Percentiles rank a stretch among this genome's conserved stretches.
These are phyloP conservation scores for Drosophila arawakana DNA, from an alignment of 1,140 invertebrate genomes.

Conservation along the genomic window DNA sequence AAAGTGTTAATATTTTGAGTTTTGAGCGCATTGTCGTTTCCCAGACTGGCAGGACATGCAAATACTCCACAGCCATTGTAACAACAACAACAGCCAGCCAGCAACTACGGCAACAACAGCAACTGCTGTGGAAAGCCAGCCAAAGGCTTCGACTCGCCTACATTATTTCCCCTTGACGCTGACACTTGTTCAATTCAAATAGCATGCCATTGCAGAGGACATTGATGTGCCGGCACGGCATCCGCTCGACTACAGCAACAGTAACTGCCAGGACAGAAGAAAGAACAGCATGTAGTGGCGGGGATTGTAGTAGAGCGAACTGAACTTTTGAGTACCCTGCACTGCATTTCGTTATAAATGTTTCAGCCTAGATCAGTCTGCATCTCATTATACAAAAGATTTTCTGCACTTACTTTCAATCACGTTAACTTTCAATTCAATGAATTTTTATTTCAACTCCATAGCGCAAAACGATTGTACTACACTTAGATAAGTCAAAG, in stretches of 20 bases:
- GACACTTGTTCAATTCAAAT: conserved; percentile 82
- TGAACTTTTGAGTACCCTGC: neutral
- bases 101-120: conserved; percentile 10
- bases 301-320: too few relatives aligned
- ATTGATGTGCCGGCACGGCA: conserved; percentile 78
- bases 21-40: conserved; percentile 65
- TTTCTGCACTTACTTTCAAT: too few relatives aligned
- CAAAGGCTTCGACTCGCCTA: conserved; percentile 41
- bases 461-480: neutral
- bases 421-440: too few relatives aligned
- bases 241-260: conserved; percentile 37
- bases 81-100: conserved; percentile 30
- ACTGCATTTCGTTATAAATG: neutral
- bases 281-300: too few relatives aligned
- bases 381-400: too few relatives aligned
- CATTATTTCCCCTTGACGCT: conserved; percentile 73
- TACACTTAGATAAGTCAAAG: too few relatives aligned
- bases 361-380: too few relatives aligned
- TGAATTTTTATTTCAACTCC: neutral
- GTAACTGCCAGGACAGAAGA: neutral
- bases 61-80: conserved; percentile 32
- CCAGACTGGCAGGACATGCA: conserved; percentile 61
- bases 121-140: conserved; percentile 5
- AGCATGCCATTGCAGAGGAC: conserved; percentile 71
- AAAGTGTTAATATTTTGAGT: conserved; percentile 82